Evolutionary conservation across 1,140 invertebrate genomes (phyloP), one percentile per base, ranked within the genome.

Genomic region (Ooceraea biroi): DNA sequence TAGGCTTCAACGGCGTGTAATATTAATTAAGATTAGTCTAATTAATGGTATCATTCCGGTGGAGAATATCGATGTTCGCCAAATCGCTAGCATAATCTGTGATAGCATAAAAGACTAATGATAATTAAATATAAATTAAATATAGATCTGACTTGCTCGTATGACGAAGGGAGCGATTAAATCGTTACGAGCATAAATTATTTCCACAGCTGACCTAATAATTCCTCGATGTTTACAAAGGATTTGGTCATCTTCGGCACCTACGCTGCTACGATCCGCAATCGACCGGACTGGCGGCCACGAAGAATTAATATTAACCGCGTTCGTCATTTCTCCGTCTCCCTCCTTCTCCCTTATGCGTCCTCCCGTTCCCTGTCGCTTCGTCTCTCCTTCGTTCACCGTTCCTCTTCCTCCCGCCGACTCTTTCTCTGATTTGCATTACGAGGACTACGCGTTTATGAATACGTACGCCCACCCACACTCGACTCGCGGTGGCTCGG

Each of bases 291-390:
- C 65, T 7, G 60, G 76, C 61, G 65, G 36, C 82, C 85, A 60
- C 82, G 63, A 86, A 89, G 88, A 92, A 92, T 92, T 91, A 92
- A 91, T 92, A 92, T 92, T 91, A 91, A 91, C 90, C 90, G 88
- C 86, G 48, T 74, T 61, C 84, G 60, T 74, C 83, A 82, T 82
- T 50, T 44, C 71, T 48, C 63, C 50, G 55, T 66, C 25, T 19
- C 44, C 68, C 48, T 84, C 58, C 50, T 57, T 52, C 65, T 58
- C 55, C 14, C n/a, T n/a, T n/a, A n/a, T n/a, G n/a, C n/a, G n/a
- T 48, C 58, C 83, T 77, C 71, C 48, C 76, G 65, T 60, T 71
- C 73, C 27, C 8, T 50, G 46, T 12, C 44, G 71, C 46, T 30
- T 73, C 58, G 11, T 83, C 77, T 65, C 22, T 55, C 41, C 41